Percentiles rank a stretch among this genome's conserved stretches.
These are phyloP conservation scores for Ectropis grisescens DNA, from an alignment of 1,140 invertebrate species.

Conservation along the genomic window DNA sequence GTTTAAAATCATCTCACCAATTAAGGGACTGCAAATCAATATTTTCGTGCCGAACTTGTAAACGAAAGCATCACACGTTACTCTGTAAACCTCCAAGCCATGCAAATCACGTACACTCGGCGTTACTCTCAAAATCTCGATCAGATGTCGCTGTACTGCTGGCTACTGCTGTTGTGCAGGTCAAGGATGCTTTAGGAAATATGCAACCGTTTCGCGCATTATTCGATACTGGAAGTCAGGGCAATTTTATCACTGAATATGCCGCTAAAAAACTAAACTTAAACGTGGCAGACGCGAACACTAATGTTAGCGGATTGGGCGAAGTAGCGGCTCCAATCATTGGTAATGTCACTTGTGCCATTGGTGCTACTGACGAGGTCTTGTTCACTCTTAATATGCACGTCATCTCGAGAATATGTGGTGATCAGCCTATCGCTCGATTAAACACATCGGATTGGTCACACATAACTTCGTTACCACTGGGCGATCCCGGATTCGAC, in stretches of 20 bases:
- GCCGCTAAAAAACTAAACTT: conserved; percentile 10
- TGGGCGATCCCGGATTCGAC: conserved; percentile 14
- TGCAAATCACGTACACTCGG: background rate
- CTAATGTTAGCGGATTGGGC: conserved; percentile 6
- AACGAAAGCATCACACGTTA: conserved; percentile 12
- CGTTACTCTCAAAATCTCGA: background rate
- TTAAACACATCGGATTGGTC: conserved; percentile 10
- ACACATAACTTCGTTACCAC: conserved; percentile 7
- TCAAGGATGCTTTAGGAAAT: conserved; percentile 11
- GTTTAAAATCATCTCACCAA: conserved; percentile 16
- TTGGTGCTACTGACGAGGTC: conserved; percentile 4
- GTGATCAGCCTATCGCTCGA: conserved; percentile 14
- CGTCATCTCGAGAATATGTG: conserved; percentile 12
- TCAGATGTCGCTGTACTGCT: conserved; percentile 5
- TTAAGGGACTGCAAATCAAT: conserved; percentile 12
- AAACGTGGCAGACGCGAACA: background rate
- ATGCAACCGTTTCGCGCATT: conserved; percentile 16
- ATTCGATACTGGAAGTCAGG: conserved; percentile 20
- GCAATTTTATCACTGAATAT: conserved; percentile 14
- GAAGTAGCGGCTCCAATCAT: conserved; percentile 2
- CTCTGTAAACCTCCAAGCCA: conserved; percentile 4
- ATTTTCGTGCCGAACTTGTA: conserved; percentile 14
- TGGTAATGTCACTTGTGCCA: conserved; percentile 2
- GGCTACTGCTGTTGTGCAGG: conserved; percentile 11
- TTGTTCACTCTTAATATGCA: conserved; percentile 7